These are phyloP conservation scores for Aplysina aerophoba DNA, from an alignment of 37 sponge, comb jelly and placozoan species.

Conservation along the genomic window DNA sequence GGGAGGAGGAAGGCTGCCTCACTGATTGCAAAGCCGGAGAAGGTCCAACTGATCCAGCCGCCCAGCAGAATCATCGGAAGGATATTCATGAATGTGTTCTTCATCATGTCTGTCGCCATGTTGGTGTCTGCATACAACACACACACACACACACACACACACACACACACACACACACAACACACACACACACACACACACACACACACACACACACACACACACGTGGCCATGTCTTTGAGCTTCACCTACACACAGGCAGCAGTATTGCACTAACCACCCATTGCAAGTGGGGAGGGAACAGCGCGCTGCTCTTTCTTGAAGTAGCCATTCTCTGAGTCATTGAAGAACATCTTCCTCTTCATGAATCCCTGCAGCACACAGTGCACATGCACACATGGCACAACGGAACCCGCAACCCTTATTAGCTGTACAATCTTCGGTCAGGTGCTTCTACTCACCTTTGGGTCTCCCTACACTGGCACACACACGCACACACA, in stretches of 20 bases:
- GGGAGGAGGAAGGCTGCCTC: conserved; percentile 7
- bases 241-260: not conserved
- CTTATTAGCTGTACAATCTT: too few relatives aligned
- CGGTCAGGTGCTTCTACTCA: too few relatives aligned
- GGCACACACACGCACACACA: too few relatives aligned
- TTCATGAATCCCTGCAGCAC: conserved; percentile 78
- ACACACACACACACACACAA: not conserved
- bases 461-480: too few relatives aligned
- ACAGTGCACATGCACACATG: too few relatives aligned
- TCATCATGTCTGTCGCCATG: conserved; percentile 98
- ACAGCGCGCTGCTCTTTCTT: conserved; percentile 62
- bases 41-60: conserved; percentile 98
- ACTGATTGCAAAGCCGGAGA: conserved; percentile 97
- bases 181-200: not conserved
- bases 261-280: conserved; percentile 32
- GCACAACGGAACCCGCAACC: too few relatives aligned
- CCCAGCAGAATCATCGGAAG: conserved; percentile 98
- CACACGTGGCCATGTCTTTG: too few relatives aligned
- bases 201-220: too few relatives aligned
- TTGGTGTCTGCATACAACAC: conserved; percentile 67
- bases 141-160: not conserved
- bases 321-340: conserved; percentile 85
- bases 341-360: conserved; percentile 89
- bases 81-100: conserved; percentile 93
- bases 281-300: conserved; percentile 83